These are phyloP conservation scores for Chamaetylas fuelleborni DNA, from an alignment of 2,113 vertebrate species.

Conservation along the genomic window DNA sequence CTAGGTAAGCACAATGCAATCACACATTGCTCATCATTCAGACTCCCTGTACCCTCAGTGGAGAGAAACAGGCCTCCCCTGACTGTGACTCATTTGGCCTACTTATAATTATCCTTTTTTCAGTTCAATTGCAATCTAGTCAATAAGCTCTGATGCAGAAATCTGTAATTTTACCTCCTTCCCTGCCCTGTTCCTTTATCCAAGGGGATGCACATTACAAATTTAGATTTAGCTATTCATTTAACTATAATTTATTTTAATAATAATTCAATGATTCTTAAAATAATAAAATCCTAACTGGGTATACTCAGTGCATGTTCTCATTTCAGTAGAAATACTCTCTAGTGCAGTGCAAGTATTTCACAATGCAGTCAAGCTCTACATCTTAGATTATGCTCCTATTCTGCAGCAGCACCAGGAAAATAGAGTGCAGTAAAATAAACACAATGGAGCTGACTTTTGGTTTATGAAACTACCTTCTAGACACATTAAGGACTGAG, in stretches of 20 bases:
- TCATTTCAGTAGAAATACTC: background rate
- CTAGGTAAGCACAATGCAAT: background rate
- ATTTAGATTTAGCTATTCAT: background rate
- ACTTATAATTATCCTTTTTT: background rate
- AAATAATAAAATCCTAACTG: background rate
- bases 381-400: background rate
- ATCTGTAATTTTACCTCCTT: background rate
- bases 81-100: background rate
- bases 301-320: background rate
- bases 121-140: background rate
- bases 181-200: background rate
- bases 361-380: constrained; percentile 10
- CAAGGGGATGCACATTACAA: background rate
- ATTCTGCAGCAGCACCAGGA: background rate
- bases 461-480: background rate
- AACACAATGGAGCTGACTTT: background rate
- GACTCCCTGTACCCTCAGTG: background rate
- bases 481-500: background rate
- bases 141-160: background rate
- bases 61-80: background rate
- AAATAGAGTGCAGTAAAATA: background rate
- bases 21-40: background rate
- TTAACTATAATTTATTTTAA: background rate
- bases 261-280: background rate
- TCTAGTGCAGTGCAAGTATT: constrained; percentile 5